Conservation (phyloP, 1,140 invertebrate genomes). For the Apis dorsata region DNA sequence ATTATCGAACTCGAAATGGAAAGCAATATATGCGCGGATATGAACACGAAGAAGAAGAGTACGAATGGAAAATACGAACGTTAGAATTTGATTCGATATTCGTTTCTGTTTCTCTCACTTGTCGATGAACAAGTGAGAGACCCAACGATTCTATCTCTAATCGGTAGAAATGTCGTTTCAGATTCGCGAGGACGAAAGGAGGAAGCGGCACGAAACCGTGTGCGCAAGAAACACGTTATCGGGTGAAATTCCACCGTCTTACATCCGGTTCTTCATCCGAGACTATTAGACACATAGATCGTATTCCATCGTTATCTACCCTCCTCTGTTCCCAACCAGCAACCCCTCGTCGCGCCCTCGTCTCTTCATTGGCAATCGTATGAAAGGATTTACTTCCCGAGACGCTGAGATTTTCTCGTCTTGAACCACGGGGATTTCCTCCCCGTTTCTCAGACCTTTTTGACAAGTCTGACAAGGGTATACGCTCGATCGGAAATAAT, state of each 20-base stretch:
- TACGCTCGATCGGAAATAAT: background rate
- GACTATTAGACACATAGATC: conserved; percentile 6
- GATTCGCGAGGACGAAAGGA: background rate
- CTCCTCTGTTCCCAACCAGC: background rate
- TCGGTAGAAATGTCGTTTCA: background rate
- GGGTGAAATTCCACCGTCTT: conserved; percentile 14
- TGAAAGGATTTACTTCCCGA: background rate
- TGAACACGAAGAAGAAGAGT: no score
- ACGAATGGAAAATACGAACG: no score
- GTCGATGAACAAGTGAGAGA: background rate
- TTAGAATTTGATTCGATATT: no score
- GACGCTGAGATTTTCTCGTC: background rate
- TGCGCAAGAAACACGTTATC: conserved; percentile 17
- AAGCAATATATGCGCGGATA: no score
- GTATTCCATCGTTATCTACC: background rate
- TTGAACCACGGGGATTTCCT: background rate
- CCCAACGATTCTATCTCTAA: background rate
- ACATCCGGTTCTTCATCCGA: conserved; percentile 15
- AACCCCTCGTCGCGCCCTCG: background rate
- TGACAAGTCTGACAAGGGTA: background rate
- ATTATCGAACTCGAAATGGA: no score
- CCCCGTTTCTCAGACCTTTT: no score
- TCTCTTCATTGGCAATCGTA: conserved; percentile 7
- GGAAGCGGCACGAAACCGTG: background rate
- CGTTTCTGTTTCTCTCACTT: no score